Evolutionary conservation across 2,888 invertebrate species (phyloP), one percentile per base, ranked within the genome.

Genomic region (Drosophila lacicola): DNA sequence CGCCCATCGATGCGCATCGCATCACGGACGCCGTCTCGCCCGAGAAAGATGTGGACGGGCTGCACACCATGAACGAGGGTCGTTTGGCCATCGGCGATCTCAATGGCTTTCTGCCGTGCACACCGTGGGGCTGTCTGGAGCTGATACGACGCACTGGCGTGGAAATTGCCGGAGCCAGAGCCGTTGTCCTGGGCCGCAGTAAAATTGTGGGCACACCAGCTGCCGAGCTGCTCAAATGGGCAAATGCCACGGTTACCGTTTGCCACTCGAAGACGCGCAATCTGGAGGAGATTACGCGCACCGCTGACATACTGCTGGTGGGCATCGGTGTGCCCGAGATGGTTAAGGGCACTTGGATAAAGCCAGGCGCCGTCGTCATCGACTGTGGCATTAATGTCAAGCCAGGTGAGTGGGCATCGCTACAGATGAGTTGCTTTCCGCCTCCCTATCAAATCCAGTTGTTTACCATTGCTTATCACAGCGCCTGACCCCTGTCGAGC

Each of bases 161-260:
- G 0, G 83, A 94, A 76, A 96, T 98, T 55, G 94, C 95, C 42
- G 98, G 99, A 4, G 95, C 96, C 65, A 94, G 94, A 72, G 98
- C 97, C 2, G 99, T 99, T 3, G 98, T 99, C 17, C 92, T 99
- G 42, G 99, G 99, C 0, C 94, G 99, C 80, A 99, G 98, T 92
- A 98, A 98, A 93, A 99, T 99, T 90, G 98, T 99, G 2, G 99
- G 99, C 45, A 97, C 98, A 0, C 99, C 99, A 0, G 97, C 96
- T 72, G 95, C 98, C 0, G 98, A 98, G 92, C 94, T 99, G 34
- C 94, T 99, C 39, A 97, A 98, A 92, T 99, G 99, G 99, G 95
- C 98, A 81, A 94, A 99, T 92, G 99, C 98, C 1, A 99, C 99
- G 0, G 98, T 99, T 4, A 99, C 99, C 0, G 95, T 98, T 39